Conservation (phyloP, 37 sponge, comb jelly and placozoan species). For the Ianthella basta region DNA sequence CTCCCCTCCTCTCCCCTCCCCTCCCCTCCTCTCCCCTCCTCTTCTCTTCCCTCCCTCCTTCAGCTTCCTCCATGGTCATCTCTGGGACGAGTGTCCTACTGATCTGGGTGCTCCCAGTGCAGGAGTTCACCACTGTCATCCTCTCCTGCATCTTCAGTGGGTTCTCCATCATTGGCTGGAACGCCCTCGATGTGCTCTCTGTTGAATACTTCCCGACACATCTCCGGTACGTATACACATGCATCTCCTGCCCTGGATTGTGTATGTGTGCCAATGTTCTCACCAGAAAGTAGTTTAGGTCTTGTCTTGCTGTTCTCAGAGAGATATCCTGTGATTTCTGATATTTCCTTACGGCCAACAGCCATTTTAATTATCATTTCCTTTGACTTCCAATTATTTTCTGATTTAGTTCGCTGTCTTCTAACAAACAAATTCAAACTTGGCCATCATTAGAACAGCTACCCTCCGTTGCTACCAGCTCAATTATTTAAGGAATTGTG, state of each 20-base stretch:
- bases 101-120: conserved; percentile 67
- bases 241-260: background rate
- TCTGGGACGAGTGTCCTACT: conserved; percentile 75
- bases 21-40: background rate
- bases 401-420: no score
- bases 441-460: no score
- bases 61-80: conserved; percentile 12
- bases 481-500: no score
- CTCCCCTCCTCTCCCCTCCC: background rate
- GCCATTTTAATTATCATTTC: no score
- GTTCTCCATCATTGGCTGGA: conserved; percentile 79
- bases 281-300: background rate
- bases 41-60: background rate
- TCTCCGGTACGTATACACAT: conserved; percentile 10
- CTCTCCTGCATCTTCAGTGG: conserved; percentile 80
- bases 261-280: background rate
- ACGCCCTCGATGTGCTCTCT: conserved; percentile 76
- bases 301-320: background rate
- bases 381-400: no score
- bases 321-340: no score
- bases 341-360: no score
- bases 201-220: conserved; percentile 36
- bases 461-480: no score
- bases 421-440: no score
- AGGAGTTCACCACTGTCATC: conserved; percentile 55